Evolutionary conservation across 1,140 invertebrate species (phyloP), one percentile per base, ranked within the genome.

Genomic region (Yoshiicerus persimilis): DNA sequence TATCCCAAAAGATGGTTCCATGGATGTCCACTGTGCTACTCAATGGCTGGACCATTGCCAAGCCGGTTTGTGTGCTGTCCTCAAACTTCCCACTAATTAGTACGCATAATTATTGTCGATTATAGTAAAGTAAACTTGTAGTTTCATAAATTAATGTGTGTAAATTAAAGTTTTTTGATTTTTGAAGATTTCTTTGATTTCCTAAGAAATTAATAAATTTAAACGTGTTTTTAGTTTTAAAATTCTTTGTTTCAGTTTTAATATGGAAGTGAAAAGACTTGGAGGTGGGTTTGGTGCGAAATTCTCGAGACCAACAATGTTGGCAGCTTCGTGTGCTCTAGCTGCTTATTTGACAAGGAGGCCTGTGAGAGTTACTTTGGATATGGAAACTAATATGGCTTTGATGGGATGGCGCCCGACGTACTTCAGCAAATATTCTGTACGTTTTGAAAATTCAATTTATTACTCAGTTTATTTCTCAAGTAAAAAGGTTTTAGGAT

Each of bases 351-450:
- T 16, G n/a, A n/a, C n/a, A n/a, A n/a, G n/a, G n/a, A n/a, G n/a
- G n/a, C n/a, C n/a, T n/a, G n/a, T n/a, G n/a, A 92, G 95, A 47
- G 94, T 96, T 41, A 93, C 95, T 5, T 91, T 95, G 91, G 92
- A 94, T 8, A 92, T 96, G 62, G 93, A 95, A 91, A 94, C 94
- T 62, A 96, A 95, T 90, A 96, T 96, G 94, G 93, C 92, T 34
- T 90, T 93, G 4, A 89, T 94, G 0, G 96, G 96, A 1, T 96
- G 96, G 92, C 92, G 96, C 89, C 91, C 92, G 30, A 93, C 94
- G 0, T 93, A 93, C 13, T 92, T 92, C 13, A 92, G 93, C 47
- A 93, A 95, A 88, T 47, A 80, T n/a, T 8, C 30, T 11, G 41
- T 34, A 47, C n/a, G n/a, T n/a, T n/a, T n/a, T 39, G 39, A n/a